phyloP scores from a whole-genome alignment of 1,140 invertebrate genomes.

The Drosophila nikananu region DNA sequence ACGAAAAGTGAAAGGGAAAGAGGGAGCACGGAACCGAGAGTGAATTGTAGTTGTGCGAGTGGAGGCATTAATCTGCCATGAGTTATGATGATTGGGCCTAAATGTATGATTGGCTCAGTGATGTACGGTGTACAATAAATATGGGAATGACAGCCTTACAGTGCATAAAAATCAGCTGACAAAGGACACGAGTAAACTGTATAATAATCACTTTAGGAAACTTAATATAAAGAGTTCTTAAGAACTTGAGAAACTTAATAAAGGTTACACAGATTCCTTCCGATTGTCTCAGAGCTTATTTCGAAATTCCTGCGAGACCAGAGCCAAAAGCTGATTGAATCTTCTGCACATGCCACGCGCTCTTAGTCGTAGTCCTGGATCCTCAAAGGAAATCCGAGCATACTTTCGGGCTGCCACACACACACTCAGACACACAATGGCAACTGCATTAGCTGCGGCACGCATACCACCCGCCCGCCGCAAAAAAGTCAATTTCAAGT shows the following conservation, averaged over 20 bases:
- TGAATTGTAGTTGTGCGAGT: slow-evolving; percentile 22
- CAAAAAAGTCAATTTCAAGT: slow-evolving; percentile 40
- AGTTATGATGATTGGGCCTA: slow-evolving; percentile 49
- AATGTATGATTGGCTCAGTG: slow-evolving; percentile 35
- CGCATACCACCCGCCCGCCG: slow-evolving; percentile 1
- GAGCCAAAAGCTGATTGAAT: neutral
- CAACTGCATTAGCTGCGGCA: slow-evolving; percentile 29
- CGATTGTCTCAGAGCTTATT: neutral
- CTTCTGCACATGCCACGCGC: slow-evolving; percentile 8
- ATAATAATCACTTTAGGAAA: neutral
- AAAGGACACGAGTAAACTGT: neutral
- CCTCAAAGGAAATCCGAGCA: slow-evolving; percentile 11
- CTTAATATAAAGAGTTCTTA: too few species aligned
- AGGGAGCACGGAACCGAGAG: slow-evolving; percentile 5
- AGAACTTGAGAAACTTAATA: neutral
- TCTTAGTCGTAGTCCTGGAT: neutral
- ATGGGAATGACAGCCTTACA: neutral
- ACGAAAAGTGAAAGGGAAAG: slow-evolving; percentile 1
- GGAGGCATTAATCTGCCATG: slow-evolving; percentile 55
- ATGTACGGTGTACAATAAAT: slow-evolving; percentile 4
- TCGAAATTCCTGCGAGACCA: neutral
- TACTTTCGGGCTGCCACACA: slow-evolving; percentile 9
- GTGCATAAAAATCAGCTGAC: neutral
- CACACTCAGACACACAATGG: neutral
- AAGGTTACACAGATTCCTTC: neutral